Evolutionary conservation across 2,888 invertebrate genomes (phyloP).

Genomic region (Abrostola triplasia): DNA sequence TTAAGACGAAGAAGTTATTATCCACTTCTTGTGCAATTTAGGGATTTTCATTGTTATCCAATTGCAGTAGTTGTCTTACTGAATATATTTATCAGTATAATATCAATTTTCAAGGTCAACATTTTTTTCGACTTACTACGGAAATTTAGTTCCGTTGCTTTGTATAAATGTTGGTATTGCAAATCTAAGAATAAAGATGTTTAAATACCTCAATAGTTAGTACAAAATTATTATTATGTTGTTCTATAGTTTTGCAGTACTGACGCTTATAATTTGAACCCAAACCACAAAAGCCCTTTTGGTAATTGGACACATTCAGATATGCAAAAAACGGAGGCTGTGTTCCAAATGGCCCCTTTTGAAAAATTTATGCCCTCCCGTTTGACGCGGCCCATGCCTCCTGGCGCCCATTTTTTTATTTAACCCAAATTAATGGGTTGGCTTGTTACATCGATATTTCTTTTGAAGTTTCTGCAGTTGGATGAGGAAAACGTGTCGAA

Average conservation of each 20-base stretch:
- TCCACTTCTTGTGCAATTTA: too few relatives aligned
- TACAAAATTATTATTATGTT: background rate
- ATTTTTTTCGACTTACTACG: too few relatives aligned
- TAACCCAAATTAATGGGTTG: slow-evolving; percentile 68
- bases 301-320: slow-evolving; percentile 80
- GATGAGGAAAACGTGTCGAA: slow-evolving; percentile 43
- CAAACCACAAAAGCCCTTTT: slow-evolving; percentile 63
- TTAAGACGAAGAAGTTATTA: too few relatives aligned
- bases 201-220: background rate
- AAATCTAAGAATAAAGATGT: background rate
- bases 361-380: slow-evolving; percentile 77
- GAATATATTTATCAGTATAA: too few relatives aligned
- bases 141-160: too few relatives aligned
- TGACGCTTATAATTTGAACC: slow-evolving; percentile 52
- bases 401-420: slow-evolving; percentile 60
- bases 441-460: slow-evolving; percentile 57
- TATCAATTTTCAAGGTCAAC: too few relatives aligned
- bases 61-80: too few relatives aligned
- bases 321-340: slow-evolving; percentile 77
- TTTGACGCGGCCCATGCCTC: slow-evolving; percentile 70
- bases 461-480: slow-evolving; percentile 50
- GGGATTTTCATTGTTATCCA: too few relatives aligned
- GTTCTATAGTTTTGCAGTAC: slow-evolving; percentile 7
- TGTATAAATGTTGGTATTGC: too few relatives aligned
- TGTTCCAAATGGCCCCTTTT: slow-evolving; percentile 70